Conservation (phyloP, 2,113 vertebrate species). For the Alaudala cheleensis region DNA sequence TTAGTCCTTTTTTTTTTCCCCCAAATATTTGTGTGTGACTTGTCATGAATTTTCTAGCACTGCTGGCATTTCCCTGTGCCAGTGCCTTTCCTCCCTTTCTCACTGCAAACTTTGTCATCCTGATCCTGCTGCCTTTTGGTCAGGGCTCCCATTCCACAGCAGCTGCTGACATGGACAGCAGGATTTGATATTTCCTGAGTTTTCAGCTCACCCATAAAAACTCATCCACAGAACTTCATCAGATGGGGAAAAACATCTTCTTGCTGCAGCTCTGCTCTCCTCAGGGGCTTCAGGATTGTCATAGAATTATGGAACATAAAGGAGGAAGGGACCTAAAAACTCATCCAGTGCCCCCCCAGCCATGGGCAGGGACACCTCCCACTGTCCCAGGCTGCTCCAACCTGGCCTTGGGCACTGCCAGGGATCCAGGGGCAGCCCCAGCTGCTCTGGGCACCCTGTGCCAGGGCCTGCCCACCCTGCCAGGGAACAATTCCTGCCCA, state of each 20-base stretch:
- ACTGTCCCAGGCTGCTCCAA: background rate
- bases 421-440: background rate
- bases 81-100: background rate
- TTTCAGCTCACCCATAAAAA: background rate
- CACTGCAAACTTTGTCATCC: background rate
- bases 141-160: background rate
- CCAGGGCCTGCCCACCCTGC: background rate
- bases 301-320: background rate
- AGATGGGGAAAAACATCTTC: background rate
- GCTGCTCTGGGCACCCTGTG: background rate
- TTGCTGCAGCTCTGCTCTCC: background rate
- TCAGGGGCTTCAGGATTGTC: background rate
- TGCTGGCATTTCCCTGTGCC: background rate
- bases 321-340: background rate
- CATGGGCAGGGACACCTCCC: background rate
- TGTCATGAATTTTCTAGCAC: background rate
- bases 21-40: conserved; percentile 5
- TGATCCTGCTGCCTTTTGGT: background rate
- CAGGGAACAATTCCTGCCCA: background rate
- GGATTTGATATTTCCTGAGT: fast-evolving
- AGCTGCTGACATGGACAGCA: background rate
- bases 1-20: background rate
- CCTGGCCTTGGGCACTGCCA: background rate
- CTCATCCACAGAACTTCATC: background rate
- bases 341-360: fast-evolving